A percentile compares a stretch with the other conserved stretches of the same genome.
These are phyloP conservation scores for Calyptommatus sinebrachiatus DNA, from an alignment of 2,113 vertebrate genomes.

Conservation along the genomic window DNA sequence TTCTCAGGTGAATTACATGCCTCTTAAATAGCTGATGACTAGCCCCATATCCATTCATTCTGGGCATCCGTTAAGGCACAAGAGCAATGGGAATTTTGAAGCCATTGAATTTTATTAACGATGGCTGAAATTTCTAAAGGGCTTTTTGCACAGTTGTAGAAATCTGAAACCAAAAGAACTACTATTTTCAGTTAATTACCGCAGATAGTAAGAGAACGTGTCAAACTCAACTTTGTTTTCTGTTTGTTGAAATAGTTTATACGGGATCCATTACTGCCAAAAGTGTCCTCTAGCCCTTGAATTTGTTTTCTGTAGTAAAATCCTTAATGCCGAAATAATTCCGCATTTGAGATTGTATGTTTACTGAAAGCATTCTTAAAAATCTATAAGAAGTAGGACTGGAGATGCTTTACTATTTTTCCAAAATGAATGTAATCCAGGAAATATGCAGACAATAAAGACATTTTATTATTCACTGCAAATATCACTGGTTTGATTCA, in stretches of 20 bases:
- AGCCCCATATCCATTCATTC: too few relatives aligned
- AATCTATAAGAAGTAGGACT: slow-evolving; percentile 57
- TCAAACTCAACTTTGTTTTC: background rate
- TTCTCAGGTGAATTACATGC: too few relatives aligned
- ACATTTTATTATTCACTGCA: slow-evolving; percentile 71
- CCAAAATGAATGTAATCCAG: slow-evolving; percentile 72
- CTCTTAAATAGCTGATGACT: too few relatives aligned
- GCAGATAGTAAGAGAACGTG: background rate
- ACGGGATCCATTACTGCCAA: slow-evolving; percentile 28
- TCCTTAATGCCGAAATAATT: slow-evolving; percentile 39
- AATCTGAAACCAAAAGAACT: background rate
- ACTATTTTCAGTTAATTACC: background rate
- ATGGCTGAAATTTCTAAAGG: background rate
- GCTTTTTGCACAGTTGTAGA: background rate
- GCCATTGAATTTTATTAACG: background rate
- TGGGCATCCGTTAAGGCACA: background rate
- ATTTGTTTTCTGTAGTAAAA: slow-evolving; percentile 48
- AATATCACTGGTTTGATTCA: slow-evolving; percentile 51
- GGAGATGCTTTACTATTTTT: slow-evolving; percentile 70
- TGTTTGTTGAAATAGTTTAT: background rate
- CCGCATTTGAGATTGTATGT: slow-evolving; percentile 50
- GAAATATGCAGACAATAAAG: slow-evolving; percentile 74
- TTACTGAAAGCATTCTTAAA: slow-evolving; percentile 51
- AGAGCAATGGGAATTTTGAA: background rate
- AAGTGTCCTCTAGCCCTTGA: slow-evolving; percentile 18